Evolutionary conservation across 2,797 vertebrate species (phyloP).

Genomic region (Cossypha caffra): DNA sequence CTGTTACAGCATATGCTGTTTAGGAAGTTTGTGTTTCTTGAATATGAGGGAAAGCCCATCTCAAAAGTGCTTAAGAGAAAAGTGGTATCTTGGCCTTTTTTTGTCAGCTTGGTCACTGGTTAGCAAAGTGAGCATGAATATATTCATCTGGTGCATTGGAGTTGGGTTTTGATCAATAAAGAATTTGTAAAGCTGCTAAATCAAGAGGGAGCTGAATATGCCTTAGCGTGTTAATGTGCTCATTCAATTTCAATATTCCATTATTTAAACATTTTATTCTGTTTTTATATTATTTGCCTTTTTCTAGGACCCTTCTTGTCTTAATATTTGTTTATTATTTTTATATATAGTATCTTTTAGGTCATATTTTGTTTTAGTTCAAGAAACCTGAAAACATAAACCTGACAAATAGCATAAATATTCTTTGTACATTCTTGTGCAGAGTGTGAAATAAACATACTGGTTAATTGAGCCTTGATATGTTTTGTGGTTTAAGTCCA

Average conservation of each 20-base stretch:
- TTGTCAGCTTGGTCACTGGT: not conserved
- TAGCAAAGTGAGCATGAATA: not conserved
- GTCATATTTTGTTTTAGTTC: not conserved
- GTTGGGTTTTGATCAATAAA: not conserved
- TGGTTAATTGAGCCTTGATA: not conserved
- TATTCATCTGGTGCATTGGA: not conserved
- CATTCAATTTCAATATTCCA: not conserved
- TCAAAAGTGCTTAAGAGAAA: not conserved
- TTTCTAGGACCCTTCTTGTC: not conserved
- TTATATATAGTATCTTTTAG: not conserved
- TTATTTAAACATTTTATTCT: not conserved
- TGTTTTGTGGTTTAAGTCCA: constrained; percentile 1
- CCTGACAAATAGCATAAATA: not conserved
- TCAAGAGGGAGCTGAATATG: not conserved
- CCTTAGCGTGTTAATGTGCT: not conserved
- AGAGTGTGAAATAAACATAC: not conserved
- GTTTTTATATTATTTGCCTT: not conserved
- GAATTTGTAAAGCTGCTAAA: not conserved
- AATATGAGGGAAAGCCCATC: not conserved
- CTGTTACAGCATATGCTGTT: not conserved
- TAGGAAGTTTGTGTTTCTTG: not conserved
- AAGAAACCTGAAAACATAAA: constrained; percentile 8
- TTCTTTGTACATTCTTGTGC: not conserved
- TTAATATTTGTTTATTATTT: not conserved
- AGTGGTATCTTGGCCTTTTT: not conserved